These are phyloP conservation scores for Urophycis tenuis DNA, from an alignment of 2,797 vertebrate species.

Conservation along the genomic window DNA sequence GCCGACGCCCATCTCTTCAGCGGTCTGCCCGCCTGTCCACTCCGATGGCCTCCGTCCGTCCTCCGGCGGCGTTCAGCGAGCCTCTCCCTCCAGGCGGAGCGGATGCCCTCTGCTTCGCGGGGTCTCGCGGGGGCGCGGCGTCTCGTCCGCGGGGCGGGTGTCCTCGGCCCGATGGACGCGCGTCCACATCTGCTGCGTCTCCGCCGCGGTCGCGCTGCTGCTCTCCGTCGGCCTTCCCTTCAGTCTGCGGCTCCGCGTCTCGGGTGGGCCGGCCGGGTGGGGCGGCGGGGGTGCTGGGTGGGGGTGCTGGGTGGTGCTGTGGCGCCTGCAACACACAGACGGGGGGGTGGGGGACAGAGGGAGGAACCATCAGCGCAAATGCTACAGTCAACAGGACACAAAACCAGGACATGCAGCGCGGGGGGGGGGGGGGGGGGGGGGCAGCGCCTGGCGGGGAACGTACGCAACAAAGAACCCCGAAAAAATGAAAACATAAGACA, in stretches of 20 bases:
- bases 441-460: not conserved
- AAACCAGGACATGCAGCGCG: not conserved
- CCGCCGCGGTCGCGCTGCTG: not conserved
- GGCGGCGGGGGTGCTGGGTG: not conserved
- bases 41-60: not conserved
- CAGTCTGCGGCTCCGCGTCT: not conserved
- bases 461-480: not conserved
- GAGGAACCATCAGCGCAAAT: not conserved
- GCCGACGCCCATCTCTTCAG: slow-evolving; percentile 10
- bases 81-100: not conserved
- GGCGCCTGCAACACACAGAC: not conserved
- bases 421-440: too few relatives aligned
- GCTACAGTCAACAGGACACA: not conserved
- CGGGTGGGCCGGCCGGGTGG: too few relatives aligned
- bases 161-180: not conserved
- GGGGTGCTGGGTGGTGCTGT: not conserved
- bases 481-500: not conserved
- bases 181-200: too few relatives aligned
- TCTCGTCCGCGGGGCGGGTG: slow-evolving; percentile 22
- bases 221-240: not conserved
- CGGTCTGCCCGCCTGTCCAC: not conserved
- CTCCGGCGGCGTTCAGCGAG: not conserved
- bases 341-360: not conserved
- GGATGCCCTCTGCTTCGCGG: slow-evolving; percentile 4
- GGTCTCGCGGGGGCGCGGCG: slow-evolving; percentile 15